Evolutionary conservation across 2,888 invertebrate species (phyloP), one percentile per base, ranked within the genome.

Genomic region (Drosophila pullipes): DNA sequence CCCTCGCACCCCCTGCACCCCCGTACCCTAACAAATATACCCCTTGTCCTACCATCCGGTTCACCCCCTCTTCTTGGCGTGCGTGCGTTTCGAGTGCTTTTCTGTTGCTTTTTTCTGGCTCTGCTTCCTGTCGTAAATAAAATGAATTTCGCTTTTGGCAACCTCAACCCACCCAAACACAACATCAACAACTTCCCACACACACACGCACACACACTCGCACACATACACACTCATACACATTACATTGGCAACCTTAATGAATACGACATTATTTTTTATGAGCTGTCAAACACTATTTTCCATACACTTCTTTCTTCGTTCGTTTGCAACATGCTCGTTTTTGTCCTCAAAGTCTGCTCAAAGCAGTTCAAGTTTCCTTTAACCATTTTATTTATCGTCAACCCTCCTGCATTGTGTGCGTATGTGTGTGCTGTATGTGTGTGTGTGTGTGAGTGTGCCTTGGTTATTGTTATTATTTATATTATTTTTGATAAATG

Each of bases 221-320:
- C 61, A 63, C 68, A 54, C 67, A 63, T 65, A 76, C 44, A 55
- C 68, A 39, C 68, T 55, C 61, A 55, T 72, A 53, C 69, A 66
- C 71, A 76, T 66, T 76, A 74, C 78, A 80, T 69, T 76, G 73
- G 84, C 82, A 84, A 83, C 82, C 85, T 86, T 89, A 89, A 89
- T 89, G 89, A 85, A 89, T 83, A 81, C 82, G 89, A 87, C 85
- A 89, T 89, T 87, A 89, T 86, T 90, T 83, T 91, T 91, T 91
- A 91, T 84, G 91, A 91, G 90, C 91, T 91, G 90, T 85, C 91
- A 91, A 90, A 91, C 89, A 90, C 88, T 87, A 86, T 90, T 86
- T 87, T 90, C 89, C 87, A 87, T 88, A 91, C 89, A 86, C 78
- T 86, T 83, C 69, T 80, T 86, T 70, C 68, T 67, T 70, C 67